A percentile compares a stretch with the other conserved stretches of the same genome.
Conservation (phyloP, 2,113 vertebrate species). For the Anarhynchus alexandrinus region DNA sequence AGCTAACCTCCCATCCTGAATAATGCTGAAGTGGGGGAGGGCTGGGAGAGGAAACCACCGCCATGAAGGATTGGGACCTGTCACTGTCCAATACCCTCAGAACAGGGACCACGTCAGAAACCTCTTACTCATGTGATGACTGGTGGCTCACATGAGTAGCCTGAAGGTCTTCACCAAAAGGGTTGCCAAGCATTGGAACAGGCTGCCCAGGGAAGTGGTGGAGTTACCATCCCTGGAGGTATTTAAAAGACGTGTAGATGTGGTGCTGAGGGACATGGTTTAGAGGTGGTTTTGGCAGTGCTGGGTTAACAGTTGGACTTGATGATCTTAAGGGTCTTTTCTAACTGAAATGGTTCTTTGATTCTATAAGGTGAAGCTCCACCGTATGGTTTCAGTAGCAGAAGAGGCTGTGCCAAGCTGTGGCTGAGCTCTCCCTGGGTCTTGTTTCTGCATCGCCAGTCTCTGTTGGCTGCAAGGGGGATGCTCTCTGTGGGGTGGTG, state of each 20-base stretch:
- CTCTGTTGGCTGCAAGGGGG: background rate
- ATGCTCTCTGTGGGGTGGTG: background rate
- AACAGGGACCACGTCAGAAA: fast-evolving
- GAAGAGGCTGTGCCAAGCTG: background rate
- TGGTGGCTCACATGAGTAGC: background rate
- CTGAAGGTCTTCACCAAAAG: background rate
- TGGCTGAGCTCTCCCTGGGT: background rate
- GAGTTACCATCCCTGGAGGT: background rate
- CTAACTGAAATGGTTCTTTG: background rate
- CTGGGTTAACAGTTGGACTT: background rate
- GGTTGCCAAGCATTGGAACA: background rate
- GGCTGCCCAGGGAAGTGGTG: background rate
- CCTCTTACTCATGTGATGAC: background rate
- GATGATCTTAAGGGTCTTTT: background rate
- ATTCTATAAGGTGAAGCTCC: background rate
- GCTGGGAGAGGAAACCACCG: background rate
- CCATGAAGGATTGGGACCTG: background rate
- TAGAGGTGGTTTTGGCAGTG: background rate
- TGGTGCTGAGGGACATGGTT: background rate
- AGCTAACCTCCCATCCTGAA: background rate
- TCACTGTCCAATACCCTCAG: fast-evolving
- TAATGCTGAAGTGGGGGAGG: background rate
- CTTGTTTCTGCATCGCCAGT: background rate
- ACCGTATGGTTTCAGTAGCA: fast-evolving
- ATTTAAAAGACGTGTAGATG: background rate